phyloP scores from a whole-genome alignment of 2,113 vertebrate genomes.

The Rousettus leschenaultii region DNA sequence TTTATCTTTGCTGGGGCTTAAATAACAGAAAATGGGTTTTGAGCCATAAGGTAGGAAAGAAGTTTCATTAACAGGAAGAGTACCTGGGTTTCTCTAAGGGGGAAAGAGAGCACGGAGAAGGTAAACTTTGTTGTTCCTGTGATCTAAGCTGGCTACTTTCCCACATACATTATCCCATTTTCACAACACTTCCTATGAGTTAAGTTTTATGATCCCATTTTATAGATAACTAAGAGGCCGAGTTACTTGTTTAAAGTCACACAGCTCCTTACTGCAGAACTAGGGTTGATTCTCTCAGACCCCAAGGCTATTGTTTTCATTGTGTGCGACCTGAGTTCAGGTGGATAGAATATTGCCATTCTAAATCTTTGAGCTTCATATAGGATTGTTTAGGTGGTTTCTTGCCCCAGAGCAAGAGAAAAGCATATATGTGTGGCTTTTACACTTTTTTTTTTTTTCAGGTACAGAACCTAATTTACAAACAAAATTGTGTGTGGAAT shows the following conservation, averaged over 20 bases:
- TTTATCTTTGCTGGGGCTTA: neutral
- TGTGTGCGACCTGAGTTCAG: neutral
- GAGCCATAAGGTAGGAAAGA: neutral
- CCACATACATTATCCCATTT: neutral
- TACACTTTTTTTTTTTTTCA: neutral
- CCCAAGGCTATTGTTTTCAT: neutral
- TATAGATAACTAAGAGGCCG: neutral
- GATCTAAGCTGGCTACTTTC: neutral
- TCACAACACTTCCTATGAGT: neutral
- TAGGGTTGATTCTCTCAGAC: neutral
- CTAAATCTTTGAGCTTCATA: neutral
- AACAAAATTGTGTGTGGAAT: neutral
- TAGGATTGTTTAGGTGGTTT: neutral
- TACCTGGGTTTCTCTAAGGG: fast-evolving
- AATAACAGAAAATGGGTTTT: neutral
- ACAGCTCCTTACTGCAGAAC: neutral
- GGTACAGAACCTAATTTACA: neutral
- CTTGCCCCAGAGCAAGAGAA: neutral
- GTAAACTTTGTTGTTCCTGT: neutral
- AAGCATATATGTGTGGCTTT: neutral
- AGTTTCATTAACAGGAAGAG: neutral
- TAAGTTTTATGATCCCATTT: neutral
- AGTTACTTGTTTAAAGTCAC: neutral
- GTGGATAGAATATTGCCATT: neutral
- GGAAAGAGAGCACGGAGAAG: neutral